Evolutionary conservation across 2,113 vertebrate species (phyloP), one percentile per base, ranked within the genome.

Genomic region (Dicaeum eximium): DNA sequence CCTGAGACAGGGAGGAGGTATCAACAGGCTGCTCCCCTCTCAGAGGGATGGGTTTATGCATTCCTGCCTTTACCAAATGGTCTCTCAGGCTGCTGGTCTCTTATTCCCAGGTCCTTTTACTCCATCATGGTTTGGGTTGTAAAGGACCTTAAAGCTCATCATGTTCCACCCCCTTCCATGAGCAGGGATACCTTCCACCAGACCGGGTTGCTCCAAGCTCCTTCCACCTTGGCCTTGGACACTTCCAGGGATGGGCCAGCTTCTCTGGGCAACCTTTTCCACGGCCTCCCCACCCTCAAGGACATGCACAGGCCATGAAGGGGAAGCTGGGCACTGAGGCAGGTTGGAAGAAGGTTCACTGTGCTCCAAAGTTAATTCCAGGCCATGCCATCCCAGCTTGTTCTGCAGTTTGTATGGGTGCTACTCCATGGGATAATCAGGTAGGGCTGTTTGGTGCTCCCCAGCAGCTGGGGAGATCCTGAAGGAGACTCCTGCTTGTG

Each of bases 261-360:
- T 61, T 23, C 47, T 38, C 38, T 61, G 54, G 38, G 28, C 7
- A 78, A 0, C 28, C 6, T n/a, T 8, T 70, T 3, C 38, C 53
- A 37, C 25, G 13, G 14, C 27, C 27, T 44, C 53, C 11, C 31
- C 53, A 33, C 22, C 25, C 73, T n/a, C 19, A 13, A 24, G 31
- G 56, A 24, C 14, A 15, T 15, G 3, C 17, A 19, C 0, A 2
- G 42, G n/a, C 51, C 35, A 18, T 25, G 15, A 22, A 50, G 23
- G 25, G 23, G 47, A 37, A 23, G 4, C n/a, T 70, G 44, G 48
- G 30, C 16, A 33, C 24, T 1, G 3, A 42, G n/a, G 10, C 50
- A 42, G 17, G 17, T 0, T 61, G 17, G 35, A 25, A 74, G 25
- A 70, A 60, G 51, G 38, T 37, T 54, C 25, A 11, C 1, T 37